These are phyloP conservation scores for Pteronotus mesoamericanus DNA, from an alignment of 2,797 vertebrate species.

Conservation along the genomic window DNA sequence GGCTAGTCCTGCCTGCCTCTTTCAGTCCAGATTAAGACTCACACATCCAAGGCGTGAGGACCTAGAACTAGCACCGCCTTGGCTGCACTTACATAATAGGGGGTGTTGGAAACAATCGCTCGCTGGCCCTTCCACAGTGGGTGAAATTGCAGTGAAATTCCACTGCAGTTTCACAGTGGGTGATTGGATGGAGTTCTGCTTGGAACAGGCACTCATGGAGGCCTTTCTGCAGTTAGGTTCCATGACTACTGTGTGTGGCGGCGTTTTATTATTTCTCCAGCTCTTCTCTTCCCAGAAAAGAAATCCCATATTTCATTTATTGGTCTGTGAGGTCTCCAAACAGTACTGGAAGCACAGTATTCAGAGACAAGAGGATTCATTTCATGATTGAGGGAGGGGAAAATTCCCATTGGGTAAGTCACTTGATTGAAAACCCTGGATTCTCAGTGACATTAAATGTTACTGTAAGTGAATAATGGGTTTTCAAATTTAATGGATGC, in stretches of 20 bases:
- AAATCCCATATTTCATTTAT: background rate
- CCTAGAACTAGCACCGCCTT: background rate
- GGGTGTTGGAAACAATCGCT: background rate
- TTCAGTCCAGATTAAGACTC: background rate
- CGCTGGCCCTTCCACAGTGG: background rate
- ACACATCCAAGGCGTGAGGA: background rate
- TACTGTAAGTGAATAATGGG: background rate
- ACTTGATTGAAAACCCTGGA: background rate
- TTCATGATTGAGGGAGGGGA: background rate
- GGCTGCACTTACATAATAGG: background rate
- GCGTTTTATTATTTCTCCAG: background rate
- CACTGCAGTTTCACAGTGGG: background rate
- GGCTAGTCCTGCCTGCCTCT: background rate
- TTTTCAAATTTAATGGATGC: background rate
- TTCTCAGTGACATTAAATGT: background rate
- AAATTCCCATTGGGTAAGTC: background rate
- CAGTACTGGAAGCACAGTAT: background rate
- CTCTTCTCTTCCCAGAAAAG: background rate
- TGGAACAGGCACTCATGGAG: rapidly evolving
- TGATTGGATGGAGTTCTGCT: background rate
- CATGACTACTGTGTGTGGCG: rapidly evolving
- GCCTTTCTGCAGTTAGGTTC: background rate
- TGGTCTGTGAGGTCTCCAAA: background rate
- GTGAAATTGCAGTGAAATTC: no score
- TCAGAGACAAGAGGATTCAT: background rate